A percentile compares a stretch with the other conserved stretches of the same genome.
Evolutionary conservation across 2,113 vertebrate genomes (phyloP).

Genomic region (Poeciliopsis turrubarensis): DNA sequence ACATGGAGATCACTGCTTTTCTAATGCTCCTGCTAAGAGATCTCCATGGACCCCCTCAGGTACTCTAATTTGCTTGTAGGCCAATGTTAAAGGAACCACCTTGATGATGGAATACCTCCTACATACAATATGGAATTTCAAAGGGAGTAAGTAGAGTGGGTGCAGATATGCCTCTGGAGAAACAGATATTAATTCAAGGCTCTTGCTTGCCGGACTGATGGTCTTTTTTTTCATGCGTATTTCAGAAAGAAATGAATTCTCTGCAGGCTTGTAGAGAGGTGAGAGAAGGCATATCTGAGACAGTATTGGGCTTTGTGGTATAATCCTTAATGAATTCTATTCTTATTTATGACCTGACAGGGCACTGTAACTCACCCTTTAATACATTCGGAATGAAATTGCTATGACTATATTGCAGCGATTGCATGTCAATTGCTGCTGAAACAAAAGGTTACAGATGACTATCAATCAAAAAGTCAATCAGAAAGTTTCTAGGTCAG

Average conservation of each 20-base stretch:
- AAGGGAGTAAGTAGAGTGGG: constrained; percentile 72
- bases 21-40: constrained; percentile 60
- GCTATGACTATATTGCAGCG: constrained; percentile 57
- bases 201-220: constrained; percentile 70
- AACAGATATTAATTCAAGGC: constrained; percentile 79
- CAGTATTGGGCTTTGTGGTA: constrained; percentile 60
- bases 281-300: constrained; percentile 49
- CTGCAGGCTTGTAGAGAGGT: constrained; percentile 64
- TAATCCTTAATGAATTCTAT: constrained; percentile 77
- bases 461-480: constrained; percentile 65
- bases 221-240: constrained; percentile 62
- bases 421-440: constrained; percentile 70
- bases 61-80: constrained; percentile 68
- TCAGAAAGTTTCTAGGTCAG: constrained; percentile 53
- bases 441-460: constrained; percentile 71
- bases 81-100: constrained; percentile 73
- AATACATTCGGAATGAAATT: constrained; percentile 60
- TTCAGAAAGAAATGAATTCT: constrained; percentile 75
- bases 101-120: constrained; percentile 75
- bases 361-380: constrained; percentile 64
- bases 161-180: constrained; percentile 78
- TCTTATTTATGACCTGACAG: constrained; percentile 78
- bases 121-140: constrained; percentile 74
- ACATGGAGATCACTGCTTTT: constrained; percentile 64
- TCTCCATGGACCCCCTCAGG: constrained; percentile 43